Conservation (phyloP, 2,113 vertebrate genomes). For the Pontoporia blainvillei region DNA sequence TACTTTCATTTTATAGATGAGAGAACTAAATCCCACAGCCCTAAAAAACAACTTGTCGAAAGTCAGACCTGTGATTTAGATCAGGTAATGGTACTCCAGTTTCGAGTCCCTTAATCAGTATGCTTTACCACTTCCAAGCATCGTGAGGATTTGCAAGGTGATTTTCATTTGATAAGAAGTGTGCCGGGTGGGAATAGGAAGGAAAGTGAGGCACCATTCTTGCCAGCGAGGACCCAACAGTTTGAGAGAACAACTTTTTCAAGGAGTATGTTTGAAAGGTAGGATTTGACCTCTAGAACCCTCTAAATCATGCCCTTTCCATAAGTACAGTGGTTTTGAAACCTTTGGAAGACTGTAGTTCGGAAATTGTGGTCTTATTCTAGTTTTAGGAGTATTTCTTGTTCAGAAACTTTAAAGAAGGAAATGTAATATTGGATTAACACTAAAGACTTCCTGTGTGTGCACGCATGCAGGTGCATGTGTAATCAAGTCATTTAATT, state of each 20-base stretch:
- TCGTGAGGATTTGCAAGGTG: neutral
- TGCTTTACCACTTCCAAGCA: neutral
- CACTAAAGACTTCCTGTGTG: neutral
- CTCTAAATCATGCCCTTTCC: neutral
- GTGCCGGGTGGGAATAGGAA: neutral
- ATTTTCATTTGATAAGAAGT: neutral
- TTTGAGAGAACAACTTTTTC: neutral
- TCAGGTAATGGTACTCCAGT: neutral
- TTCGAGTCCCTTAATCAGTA: neutral
- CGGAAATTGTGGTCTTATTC: neutral
- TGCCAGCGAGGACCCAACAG: neutral
- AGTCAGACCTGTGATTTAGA: neutral
- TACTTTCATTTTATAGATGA: neutral
- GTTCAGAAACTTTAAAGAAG: conserved; percentile 5
- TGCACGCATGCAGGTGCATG: neutral
- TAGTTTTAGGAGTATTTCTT: neutral
- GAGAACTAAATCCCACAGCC: neutral
- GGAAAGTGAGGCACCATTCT: neutral
- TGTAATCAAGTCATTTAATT: conserved; percentile 1
- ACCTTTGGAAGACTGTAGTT: neutral
- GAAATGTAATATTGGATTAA: neutral
- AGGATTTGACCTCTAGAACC: neutral
- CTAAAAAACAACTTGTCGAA: neutral
- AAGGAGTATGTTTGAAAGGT: neutral
- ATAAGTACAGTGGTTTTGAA: neutral